A percentile compares a stretch with the other conserved stretches of the same genome.
These are phyloP conservation scores for Notothenia rossii DNA, from an alignment of 2,113 vertebrate species.

Conservation along the genomic window DNA sequence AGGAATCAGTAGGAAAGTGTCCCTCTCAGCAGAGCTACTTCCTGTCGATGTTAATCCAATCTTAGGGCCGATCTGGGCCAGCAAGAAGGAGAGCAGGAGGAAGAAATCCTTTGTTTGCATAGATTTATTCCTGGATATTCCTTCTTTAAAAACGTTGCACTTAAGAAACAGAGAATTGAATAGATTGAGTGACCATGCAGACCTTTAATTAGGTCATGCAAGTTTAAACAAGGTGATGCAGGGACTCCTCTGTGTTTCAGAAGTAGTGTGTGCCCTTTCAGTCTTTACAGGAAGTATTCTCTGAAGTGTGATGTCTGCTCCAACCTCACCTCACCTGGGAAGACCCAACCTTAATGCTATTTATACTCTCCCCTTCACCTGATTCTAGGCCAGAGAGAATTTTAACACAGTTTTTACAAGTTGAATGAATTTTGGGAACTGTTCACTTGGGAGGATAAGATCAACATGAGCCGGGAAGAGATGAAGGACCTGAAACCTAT, in stretches of 20 bases:
- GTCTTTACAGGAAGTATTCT: background rate
- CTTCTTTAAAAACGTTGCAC: constrained; percentile 30
- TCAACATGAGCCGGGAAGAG: constrained; percentile 11
- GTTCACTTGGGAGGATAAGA: constrained; percentile 12
- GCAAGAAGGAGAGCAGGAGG: constrained; percentile 18
- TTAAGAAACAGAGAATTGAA: background rate
- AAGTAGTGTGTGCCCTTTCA: constrained; percentile 1
- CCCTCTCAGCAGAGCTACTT: constrained; percentile 80
- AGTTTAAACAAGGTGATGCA: constrained; percentile 26
- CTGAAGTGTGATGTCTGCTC: too few relatives aligned
- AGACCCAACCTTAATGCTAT: background rate
- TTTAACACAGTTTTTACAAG: constrained; percentile 5
- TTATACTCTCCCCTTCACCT: background rate
- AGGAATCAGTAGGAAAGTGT: constrained; percentile 78
- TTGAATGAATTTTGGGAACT: background rate
- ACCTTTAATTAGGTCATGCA: constrained; percentile 18
- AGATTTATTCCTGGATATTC: constrained; percentile 28
- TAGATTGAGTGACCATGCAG: background rate
- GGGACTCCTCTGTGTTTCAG: constrained; percentile 5
- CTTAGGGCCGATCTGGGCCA: constrained; percentile 73
- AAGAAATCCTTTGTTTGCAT: constrained; percentile 44
- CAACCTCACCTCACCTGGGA: background rate
- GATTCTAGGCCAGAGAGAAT: background rate
- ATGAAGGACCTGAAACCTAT: constrained; percentile 55
- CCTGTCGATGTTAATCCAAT: constrained; percentile 81